Conservation (phyloP, 2,888 invertebrate genomes). For the Dromius quadrimaculatus region DNA sequence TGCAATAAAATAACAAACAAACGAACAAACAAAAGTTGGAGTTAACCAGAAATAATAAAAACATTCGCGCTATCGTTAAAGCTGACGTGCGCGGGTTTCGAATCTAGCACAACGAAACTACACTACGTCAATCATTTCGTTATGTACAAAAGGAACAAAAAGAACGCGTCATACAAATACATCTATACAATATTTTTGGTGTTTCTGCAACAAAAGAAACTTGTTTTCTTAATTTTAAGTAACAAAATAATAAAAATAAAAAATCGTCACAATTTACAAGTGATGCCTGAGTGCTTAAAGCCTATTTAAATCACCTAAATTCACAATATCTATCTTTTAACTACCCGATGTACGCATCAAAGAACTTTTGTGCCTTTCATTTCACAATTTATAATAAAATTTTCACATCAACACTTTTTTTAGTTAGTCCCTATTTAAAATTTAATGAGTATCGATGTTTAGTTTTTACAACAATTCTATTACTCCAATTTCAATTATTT, state of each 20-base stretch:
- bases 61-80: slow-evolving; percentile 55
- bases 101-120: slow-evolving; percentile 27
- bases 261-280: slow-evolving; percentile 53
- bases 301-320: too few relatives aligned
- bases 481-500: too few relatives aligned
- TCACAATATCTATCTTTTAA: too few relatives aligned
- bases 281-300: too few relatives aligned
- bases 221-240: slow-evolving; percentile 64
- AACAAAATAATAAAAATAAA: slow-evolving; percentile 62
- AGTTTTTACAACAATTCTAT: too few relatives aligned
- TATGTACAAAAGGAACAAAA: slow-evolving; percentile 68
- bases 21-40: slow-evolving; percentile 59
- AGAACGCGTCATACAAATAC: slow-evolving; percentile 61
- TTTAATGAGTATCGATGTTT: too few relatives aligned
- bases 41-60: slow-evolving; percentile 53
- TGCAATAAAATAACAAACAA: slow-evolving; percentile 59
- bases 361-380: too few relatives aligned
- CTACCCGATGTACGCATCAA: too few relatives aligned
- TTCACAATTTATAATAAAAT: too few relatives aligned
- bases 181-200: slow-evolving; percentile 64
- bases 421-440: too few relatives aligned
- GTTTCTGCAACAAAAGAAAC: slow-evolving; percentile 65
- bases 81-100: slow-evolving; percentile 42
- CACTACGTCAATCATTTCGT: slow-evolving; percentile 54
- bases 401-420: too few relatives aligned